Evolutionary conservation across 2,888 invertebrate genomes (phyloP).

Genomic region (Rhagonycha fulva): DNA sequence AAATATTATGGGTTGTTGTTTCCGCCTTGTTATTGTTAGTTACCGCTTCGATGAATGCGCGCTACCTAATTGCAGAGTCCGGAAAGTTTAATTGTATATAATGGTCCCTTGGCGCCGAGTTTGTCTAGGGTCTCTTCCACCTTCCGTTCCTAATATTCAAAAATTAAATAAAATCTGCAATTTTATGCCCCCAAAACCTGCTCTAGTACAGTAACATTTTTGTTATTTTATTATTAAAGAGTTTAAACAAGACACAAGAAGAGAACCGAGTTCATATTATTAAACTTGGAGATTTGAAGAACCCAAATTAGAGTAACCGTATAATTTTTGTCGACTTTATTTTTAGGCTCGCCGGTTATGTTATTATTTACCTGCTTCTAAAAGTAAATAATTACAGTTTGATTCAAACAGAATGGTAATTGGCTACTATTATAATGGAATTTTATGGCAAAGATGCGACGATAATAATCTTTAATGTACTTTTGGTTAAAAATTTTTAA

Average conservation of each 20-base stretch:
- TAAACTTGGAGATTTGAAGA: neutral
- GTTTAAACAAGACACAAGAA: neutral
- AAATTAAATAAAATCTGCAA: neutral
- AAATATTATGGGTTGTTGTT: constrained; percentile 11
- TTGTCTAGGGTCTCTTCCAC: constrained; percentile 16
- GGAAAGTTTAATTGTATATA: constrained; percentile 33
- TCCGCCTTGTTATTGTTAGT: constrained; percentile 20
- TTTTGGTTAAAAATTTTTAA: neutral
- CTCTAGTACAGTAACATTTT: no score
- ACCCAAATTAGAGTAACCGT: constrained; percentile 12
- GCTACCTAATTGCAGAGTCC: constrained; percentile 30
- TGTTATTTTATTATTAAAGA: neutral
- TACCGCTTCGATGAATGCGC: constrained; percentile 30
- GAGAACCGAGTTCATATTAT: neutral
- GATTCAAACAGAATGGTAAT: constrained; percentile 38
- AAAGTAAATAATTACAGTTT: constrained; percentile 14
- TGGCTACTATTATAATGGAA: constrained; percentile 44
- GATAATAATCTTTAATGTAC: neutral
- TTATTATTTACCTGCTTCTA: constrained; percentile 36
- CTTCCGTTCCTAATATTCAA: neutral
- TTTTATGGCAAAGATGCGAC: constrained; percentile 39
- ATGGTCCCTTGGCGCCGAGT: constrained; percentile 32
- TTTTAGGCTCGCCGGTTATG: constrained; percentile 25
- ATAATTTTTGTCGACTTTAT: constrained; percentile 34
- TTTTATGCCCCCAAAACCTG: neutral